Evolutionary conservation across 2,113 vertebrate genomes (phyloP).

Genomic region (Cranoglanis bouderius): DNA sequence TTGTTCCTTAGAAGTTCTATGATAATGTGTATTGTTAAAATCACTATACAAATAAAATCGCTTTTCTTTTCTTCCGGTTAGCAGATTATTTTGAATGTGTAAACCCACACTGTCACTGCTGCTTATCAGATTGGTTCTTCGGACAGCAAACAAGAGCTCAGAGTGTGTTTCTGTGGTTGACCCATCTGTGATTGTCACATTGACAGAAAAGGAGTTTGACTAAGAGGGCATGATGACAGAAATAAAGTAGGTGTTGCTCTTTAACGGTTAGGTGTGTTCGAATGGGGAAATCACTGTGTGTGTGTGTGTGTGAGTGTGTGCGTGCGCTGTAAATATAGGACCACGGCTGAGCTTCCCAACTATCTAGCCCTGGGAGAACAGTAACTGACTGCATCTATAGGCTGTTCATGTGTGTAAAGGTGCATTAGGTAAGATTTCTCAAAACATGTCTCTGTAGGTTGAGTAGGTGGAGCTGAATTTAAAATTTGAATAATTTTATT

Average conservation of each 20-base stretch:
- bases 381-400: not conserved
- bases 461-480: no score
- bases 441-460: no score
- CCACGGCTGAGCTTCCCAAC: no score
- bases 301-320: no score
- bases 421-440: not conserved
- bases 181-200: not conserved
- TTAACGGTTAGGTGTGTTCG: not conserved
- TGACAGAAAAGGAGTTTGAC: not conserved
- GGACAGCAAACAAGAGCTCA: not conserved
- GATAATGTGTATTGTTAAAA: not conserved
- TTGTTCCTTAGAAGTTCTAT: not conserved
- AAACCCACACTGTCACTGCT: not conserved
- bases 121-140: not conserved
- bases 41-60: not conserved
- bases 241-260: not conserved
- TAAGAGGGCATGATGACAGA: not conserved
- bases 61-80: not conserved
- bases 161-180: not conserved
- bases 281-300: not conserved
- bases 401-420: not conserved
- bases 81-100: not conserved
- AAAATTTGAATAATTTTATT: no score
- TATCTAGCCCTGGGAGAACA: no score
- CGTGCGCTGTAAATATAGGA: no score